A percentile compares a stretch with the other conserved stretches of the same genome.
phyloP scores from a whole-genome alignment of 1,140 invertebrate genomes.

The Trachymyrmex cornetzi region DNA sequence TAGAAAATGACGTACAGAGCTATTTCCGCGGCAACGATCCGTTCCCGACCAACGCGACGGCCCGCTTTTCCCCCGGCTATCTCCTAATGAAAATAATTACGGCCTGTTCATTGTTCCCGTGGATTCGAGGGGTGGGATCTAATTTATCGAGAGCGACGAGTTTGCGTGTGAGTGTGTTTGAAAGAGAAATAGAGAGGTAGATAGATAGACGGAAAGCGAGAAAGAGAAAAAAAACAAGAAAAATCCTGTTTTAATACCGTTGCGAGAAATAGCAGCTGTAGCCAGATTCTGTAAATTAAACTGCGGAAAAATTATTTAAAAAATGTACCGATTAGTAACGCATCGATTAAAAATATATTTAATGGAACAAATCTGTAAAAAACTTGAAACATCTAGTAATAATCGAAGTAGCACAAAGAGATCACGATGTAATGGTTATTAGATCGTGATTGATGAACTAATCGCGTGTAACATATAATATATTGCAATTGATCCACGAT shows the following conservation, averaged over 20 bases:
- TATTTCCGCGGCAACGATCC: constrained; percentile 71
- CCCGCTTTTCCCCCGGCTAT: neutral
- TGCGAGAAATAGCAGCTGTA: constrained; percentile 3
- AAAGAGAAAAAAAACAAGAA: neutral
- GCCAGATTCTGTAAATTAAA: neutral
- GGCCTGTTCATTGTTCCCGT: constrained; percentile 56
- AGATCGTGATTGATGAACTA: neutral
- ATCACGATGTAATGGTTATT: neutral
- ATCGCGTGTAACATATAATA: neutral
- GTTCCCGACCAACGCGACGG: neutral
- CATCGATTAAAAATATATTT: constrained; percentile 3
- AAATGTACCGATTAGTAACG: neutral
- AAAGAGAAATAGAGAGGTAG: constrained; percentile 10
- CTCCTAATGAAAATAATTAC: constrained; percentile 62
- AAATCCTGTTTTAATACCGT: constrained; percentile 6
- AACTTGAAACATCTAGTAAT: neutral
- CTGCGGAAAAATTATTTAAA: neutral
- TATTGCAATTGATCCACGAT: neutral
- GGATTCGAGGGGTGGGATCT: constrained; percentile 18
- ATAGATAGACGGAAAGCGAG: constrained; percentile 22
- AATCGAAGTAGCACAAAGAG: neutral
- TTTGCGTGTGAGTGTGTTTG: constrained; percentile 36
- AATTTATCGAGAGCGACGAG: constrained; percentile 51
- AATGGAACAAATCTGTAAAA: constrained; percentile 6
- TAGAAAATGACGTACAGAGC: constrained; percentile 77